Evolutionary conservation across 1,140 invertebrate species (phyloP), one percentile per base, ranked within the genome.

Genomic region (Drosophila parabipectinata): DNA sequence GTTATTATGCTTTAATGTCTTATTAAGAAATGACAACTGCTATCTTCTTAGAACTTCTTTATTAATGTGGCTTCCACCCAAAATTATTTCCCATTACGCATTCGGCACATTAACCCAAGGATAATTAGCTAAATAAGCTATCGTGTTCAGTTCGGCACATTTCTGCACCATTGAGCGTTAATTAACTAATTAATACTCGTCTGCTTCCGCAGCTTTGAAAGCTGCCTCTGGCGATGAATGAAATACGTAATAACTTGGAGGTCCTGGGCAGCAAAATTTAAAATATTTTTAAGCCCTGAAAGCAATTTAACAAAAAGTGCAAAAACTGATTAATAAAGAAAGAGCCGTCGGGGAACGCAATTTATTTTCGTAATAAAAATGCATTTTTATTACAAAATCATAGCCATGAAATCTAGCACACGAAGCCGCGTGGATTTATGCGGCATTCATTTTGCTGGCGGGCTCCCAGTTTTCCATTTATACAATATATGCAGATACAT

Each of bases 371-470:
- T 54, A 78, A 68, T 87, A 87, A 85, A 85, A 85, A 58, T 87
- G 61, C 74, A 78, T 78, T 85, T 85, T 87, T 87, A 87, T 87
- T 87, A 87, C 82, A 72, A 87, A 78, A 87, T 82, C 82, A 85
- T 75, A 82, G 82, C 52, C 69, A 69, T 61, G 66, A 82, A 87
- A 79, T 67, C 77, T 77, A 77, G 73, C 24, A 58, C 72, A 69
- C 67, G 72, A 12, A 68, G 60, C 73, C 60, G 55, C 15, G 18
- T 44, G 59, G 77, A 74, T 85, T 81, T 87, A 87, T 87, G 50
- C 56, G 61, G 82, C 78, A 74, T 84, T 84, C 81, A 84, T 85
- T 85, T 78, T 82, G 74, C 64, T 76, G 62, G 54, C 8, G 57
- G 50, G 39, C 32, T 69, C 32, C 63, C 51, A 24, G n/a, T 57